Evolutionary conservation across 2,113 vertebrate genomes (phyloP).

Genomic region (Ptyas mucosa): DNA sequence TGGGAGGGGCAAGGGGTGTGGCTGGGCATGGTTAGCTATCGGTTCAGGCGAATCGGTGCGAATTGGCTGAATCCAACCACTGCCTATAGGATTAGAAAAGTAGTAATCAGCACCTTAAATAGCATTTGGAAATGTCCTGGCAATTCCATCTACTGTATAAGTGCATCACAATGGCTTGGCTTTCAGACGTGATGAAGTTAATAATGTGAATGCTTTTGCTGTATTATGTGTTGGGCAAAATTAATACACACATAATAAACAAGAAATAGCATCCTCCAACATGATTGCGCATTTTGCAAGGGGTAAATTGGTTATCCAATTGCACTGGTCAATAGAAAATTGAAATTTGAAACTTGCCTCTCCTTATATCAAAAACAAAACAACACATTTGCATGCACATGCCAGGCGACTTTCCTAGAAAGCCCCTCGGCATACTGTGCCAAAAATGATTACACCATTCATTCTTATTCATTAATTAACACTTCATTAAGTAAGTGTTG

Average conservation of each 20-base stretch:
- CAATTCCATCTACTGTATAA: not conserved
- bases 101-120: not conserved
- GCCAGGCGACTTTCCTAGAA: not conserved
- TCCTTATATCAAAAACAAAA: not conserved
- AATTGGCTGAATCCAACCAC: too few relatives aligned
- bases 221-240: not conserved
- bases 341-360: not conserved
- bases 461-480: conserved; percentile 30
- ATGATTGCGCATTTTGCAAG: not conserved
- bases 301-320: not conserved
- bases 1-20: too few relatives aligned
- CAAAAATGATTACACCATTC: conserved; percentile 10
- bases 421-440: not conserved
- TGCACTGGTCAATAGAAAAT: not conserved
- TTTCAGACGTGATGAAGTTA: not conserved
- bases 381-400: not conserved
- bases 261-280: not conserved
- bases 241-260: not conserved
- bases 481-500: conserved; percentile 25
- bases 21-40: too few relatives aligned
- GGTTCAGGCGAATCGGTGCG: too few relatives aligned
- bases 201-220: not conserved
- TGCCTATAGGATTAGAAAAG: not conserved
- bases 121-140: not conserved
- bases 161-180: not conserved